These are phyloP conservation scores for Eulithis prunata DNA, from an alignment of 2,888 invertebrate species.

Conservation along the genomic window DNA sequence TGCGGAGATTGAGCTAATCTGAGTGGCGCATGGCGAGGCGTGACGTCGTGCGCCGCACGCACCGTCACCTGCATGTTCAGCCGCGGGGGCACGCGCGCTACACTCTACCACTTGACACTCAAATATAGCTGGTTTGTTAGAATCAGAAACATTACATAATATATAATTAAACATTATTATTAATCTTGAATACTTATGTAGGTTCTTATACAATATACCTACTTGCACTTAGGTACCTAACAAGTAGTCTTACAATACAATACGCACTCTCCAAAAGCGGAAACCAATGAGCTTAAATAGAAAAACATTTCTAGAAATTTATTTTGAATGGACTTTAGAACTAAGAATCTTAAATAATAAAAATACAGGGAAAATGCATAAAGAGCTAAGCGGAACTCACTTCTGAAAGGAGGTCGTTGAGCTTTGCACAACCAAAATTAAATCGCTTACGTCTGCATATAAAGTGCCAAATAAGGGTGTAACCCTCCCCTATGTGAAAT, in stretches of 20 bases:
- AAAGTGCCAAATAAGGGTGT: constrained; percentile 33
- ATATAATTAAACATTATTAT: too few species aligned
- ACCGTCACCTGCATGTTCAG: constrained; percentile 7
- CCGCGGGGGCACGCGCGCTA: constrained; percentile 9
- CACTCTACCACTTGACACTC: constrained; percentile 9
- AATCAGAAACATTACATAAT: too few species aligned
- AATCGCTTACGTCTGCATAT: constrained; percentile 36
- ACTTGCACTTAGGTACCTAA: too few species aligned
- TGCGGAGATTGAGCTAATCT: constrained; percentile 32
- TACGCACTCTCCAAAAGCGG: too few species aligned
- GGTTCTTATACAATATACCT: too few species aligned
- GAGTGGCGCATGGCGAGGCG: background rate
- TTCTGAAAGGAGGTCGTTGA: constrained; percentile 29
- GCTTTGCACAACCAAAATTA: constrained; percentile 22
- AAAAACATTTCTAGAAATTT: too few species aligned
- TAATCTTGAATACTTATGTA: too few species aligned
- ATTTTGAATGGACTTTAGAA: too few species aligned
- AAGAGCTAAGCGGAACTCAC: constrained; percentile 11
- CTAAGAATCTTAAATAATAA: too few species aligned
- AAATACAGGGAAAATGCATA: background rate
- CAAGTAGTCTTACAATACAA: too few species aligned
- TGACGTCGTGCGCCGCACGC: background rate
- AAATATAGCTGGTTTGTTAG: background rate
- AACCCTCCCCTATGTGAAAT: constrained; percentile 35
- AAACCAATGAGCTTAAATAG: too few species aligned